Evolutionary conservation across 2,888 invertebrate genomes (phyloP), one percentile per base, ranked within the genome.

Genomic region (Spodoptera picta): DNA sequence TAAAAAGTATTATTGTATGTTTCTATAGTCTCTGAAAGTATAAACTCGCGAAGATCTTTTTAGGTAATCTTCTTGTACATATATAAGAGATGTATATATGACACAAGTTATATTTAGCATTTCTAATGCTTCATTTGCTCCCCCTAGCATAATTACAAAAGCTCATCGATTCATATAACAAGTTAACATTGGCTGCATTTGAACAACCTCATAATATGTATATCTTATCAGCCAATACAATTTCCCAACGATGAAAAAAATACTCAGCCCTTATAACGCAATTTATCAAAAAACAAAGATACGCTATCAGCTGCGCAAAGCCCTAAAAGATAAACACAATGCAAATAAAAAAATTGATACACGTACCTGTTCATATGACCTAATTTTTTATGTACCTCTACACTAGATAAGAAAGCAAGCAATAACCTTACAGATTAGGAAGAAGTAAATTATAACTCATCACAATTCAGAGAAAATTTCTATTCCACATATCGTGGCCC

Each of bases 401-500:
- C 84, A 87, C 76, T 75, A 90, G 94, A 94, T 94, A 94, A 94
- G 94, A 94, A 94, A 94, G 94, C 94, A 94, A 94, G 94, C 77
- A 92, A 92, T 91, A 91, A 90, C 81, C 81, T 83, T 77, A 79
- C 65, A 79, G 66, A 77, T 83, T 77, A 82, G 75, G 80, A 79
- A 77, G 72, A 31, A 77, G 69, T 49, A 76, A 83, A 84, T 86
- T 87, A 87, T 86, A 91, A 90, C 86, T 74, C 86, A 91, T 89
- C 91, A 93, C 92, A 83, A 75, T 84, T 77, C 82, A 87, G 93
- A 93, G 94, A 95, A 94, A 95, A 95, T 94, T 94, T 95, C 95
- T 92, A 94, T 95, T 93, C 94, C 92, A 91, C 91, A 70, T 67
- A 70, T 69, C 56, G 79, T 83, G 83, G 79, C 44, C 11, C 36